Evolutionary conservation across 2,113 vertebrate species (phyloP).

Genomic region (Oryzias celebensis): DNA sequence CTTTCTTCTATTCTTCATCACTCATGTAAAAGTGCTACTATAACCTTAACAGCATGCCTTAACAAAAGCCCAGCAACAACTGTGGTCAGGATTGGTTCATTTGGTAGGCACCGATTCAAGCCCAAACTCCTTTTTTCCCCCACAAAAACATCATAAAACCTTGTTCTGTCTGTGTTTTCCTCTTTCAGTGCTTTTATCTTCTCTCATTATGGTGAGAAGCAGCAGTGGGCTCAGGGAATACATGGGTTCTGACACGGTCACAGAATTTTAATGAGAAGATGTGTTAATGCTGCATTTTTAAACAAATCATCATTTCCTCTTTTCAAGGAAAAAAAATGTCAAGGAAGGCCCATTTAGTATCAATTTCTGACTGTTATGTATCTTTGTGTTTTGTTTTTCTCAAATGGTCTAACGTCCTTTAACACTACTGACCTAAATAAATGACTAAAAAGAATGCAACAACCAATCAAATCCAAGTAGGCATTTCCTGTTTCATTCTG

Average conservation of each 20-base stretch:
- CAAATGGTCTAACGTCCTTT: not conserved
- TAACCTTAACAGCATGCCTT: too few relatives aligned
- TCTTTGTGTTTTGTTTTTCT: not conserved
- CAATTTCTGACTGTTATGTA: not conserved
- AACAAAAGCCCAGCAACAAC: conserved; percentile 30
- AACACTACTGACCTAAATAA: conserved; percentile 5
- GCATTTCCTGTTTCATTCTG: not conserved
- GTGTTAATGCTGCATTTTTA: conserved; percentile 33
- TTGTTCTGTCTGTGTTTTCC: conserved; percentile 24
- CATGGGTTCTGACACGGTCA: conserved; percentile 32
- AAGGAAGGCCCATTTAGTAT: conserved; percentile 1
- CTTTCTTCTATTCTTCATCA: too few relatives aligned
- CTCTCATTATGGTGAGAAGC: conserved; percentile 34
- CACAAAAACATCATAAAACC: conserved; percentile 43
- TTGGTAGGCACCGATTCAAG: conserved; percentile 8
- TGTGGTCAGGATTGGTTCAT: conserved; percentile 38
- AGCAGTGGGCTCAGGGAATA: conserved; percentile 35
- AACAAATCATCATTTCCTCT: conserved; percentile 10
- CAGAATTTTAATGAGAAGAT: conserved; percentile 50
- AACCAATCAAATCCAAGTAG: not conserved
- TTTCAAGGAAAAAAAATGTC: conserved; percentile 12
- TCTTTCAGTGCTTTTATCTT: conserved; percentile 37
- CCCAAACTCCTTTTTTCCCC: conserved; percentile 17
- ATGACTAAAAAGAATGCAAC: conserved; percentile 7
- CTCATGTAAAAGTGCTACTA: too few relatives aligned